Percentiles rank a stretch among this genome's conserved stretches.
These are phyloP conservation scores for Malacoraja senta DNA, from an alignment of 2,797 vertebrate species.

Conservation along the genomic window DNA sequence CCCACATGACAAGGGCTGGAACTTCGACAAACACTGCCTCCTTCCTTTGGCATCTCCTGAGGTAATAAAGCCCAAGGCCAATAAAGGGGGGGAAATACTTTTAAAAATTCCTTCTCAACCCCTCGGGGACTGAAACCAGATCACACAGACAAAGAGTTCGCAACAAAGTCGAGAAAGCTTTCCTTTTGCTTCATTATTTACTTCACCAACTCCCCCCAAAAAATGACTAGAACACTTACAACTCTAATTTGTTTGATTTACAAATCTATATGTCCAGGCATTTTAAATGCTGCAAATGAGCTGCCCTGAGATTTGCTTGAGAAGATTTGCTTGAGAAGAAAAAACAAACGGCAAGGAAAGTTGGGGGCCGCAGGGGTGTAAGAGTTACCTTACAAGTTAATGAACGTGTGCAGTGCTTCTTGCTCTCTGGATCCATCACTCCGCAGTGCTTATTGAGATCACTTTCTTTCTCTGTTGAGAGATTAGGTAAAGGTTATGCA, in stretches of 20 bases:
- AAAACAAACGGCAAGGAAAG: background rate
- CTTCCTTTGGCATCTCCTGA: background rate
- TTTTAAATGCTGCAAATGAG: background rate
- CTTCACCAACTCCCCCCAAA: too few relatives aligned
- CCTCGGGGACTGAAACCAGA: background rate
- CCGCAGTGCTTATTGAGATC: conserved; percentile 88
- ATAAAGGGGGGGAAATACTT: background rate
- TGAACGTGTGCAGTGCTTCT: conserved; percentile 84
- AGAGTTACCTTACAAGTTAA: conserved; percentile 82
- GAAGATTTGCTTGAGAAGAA: background rate
- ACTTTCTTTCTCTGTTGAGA: conserved; percentile 74
- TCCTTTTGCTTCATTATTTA: background rate
- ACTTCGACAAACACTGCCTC: background rate
- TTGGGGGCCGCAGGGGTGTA: background rate
- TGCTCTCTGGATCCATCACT: conserved; percentile 81
- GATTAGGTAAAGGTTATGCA: conserved; percentile 32
- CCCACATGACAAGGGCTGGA: background rate
- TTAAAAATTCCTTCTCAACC: background rate
- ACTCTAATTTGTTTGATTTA: background rate
- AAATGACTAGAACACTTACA: too few relatives aligned
- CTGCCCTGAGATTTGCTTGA: background rate
- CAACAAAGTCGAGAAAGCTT: background rate
- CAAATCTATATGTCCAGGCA: background rate
- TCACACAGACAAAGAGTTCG: background rate
- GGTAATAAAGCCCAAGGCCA: background rate